These are phyloP conservation scores for Galleria mellonella DNA, from an alignment of 1,140 invertebrate genomes.

Conservation along the genomic window DNA sequence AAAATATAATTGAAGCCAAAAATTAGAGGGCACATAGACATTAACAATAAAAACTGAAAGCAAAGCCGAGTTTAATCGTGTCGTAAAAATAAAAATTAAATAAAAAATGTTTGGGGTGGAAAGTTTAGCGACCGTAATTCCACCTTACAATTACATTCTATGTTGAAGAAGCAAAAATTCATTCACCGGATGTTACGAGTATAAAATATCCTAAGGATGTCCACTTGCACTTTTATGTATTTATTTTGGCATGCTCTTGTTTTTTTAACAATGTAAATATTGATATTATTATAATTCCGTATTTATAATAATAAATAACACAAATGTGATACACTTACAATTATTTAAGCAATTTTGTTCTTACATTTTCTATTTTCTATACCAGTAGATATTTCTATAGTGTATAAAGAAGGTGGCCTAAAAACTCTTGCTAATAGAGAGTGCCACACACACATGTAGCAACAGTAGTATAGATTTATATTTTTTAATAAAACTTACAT, in stretches of 20 bases:
- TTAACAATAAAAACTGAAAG: constrained; percentile 71
- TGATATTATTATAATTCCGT: too few species aligned
- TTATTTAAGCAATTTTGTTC: too few species aligned
- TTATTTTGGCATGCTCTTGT: not conserved
- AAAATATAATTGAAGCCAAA: constrained; percentile 69
- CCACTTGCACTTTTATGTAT: not conserved
- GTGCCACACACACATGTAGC: too few species aligned
- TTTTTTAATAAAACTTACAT: too few species aligned
- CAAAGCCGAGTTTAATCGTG: constrained; percentile 70
- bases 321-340: too few species aligned
- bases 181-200: not conserved
- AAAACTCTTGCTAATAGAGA: too few species aligned
- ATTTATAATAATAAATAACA: too few species aligned
- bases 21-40: constrained; percentile 69
- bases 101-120: constrained; percentile 67
- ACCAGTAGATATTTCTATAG: too few species aligned
- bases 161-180: constrained; percentile 32
- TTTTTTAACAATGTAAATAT: not conserved
- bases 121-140: constrained; percentile 59
- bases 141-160: constrained; percentile 60
- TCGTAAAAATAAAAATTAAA: constrained; percentile 74
- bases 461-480: too few species aligned
- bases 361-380: too few species aligned
- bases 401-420: too few species aligned
- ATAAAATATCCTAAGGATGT: not conserved